phyloP scores from a whole-genome alignment of 2,797 vertebrate genomes.

The Petrocephalus sullivani region DNA sequence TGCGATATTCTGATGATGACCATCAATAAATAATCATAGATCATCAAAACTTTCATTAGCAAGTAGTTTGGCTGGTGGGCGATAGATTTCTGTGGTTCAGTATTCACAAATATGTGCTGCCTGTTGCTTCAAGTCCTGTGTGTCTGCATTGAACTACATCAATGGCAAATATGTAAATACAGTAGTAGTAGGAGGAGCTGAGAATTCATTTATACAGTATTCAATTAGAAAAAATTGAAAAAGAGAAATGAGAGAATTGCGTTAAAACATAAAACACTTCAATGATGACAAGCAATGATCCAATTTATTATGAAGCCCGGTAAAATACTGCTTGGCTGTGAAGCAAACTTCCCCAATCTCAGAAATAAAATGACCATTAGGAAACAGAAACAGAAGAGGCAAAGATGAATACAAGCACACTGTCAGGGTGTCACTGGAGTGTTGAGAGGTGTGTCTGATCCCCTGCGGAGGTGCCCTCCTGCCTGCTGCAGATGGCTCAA shows the following conservation, averaged over 20 bases:
- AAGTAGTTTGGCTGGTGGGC: not conserved
- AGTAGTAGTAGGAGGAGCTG: not conserved
- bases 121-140: not conserved
- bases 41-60: not conserved
- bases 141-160: not conserved
- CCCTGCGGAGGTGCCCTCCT: not conserved
- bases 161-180: not conserved
- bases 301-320: not conserved
- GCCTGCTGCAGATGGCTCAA: not conserved
- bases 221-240: not conserved
- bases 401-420: not conserved
- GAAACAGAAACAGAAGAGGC: not conserved
- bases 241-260: not conserved
- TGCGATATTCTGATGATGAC: not conserved
- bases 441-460: not conserved
- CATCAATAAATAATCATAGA: not conserved
- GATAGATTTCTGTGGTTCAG: not conserved
- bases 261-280: not conserved
- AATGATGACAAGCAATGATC: not conserved
- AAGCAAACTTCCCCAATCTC: not conserved
- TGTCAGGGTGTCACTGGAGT: not conserved
- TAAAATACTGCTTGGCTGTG: not conserved
- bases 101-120: not conserved
- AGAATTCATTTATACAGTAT: not conserved
- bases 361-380: not conserved